Conservation (phyloP, 2,888 invertebrate species). For the Eueremaeus valkanovi region DNA sequence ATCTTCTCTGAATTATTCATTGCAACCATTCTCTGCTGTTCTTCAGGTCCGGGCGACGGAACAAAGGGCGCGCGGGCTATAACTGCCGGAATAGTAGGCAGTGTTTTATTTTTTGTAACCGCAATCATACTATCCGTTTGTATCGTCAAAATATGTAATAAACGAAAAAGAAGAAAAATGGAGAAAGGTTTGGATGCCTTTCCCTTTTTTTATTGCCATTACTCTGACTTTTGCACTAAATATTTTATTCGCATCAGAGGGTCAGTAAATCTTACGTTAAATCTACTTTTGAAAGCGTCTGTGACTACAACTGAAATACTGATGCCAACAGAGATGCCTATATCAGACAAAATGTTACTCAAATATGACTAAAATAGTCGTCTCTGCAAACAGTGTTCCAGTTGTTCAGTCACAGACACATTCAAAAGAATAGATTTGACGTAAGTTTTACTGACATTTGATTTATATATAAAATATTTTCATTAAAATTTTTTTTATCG, state of each 20-base stretch:
- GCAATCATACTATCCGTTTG: slow-evolving; percentile 95
- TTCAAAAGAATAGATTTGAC: no score
- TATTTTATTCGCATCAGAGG: background rate
- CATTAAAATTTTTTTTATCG: no score
- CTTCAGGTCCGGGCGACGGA: slow-evolving; percentile 32
- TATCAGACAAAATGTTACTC: no score
- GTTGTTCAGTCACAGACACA: slow-evolving; percentile 1
- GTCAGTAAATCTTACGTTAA: slow-evolving; percentile 11
- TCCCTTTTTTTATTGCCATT: slow-evolving; percentile 31
- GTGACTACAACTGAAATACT: no score
- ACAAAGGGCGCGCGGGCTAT: slow-evolving; percentile 56
- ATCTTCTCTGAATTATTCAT: background rate
- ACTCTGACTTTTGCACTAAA: background rate
- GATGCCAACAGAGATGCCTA: no score
- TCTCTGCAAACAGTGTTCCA: no score
- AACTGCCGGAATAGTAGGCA: slow-evolving; percentile 93
- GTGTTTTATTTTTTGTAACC: slow-evolving; percentile 93
- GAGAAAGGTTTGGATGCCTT: slow-evolving; percentile 72
- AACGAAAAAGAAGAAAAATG: slow-evolving; percentile 91
- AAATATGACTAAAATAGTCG: background rate
- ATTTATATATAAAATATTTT: no score
- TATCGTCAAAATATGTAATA: slow-evolving; percentile 96
- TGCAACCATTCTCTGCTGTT: background rate
- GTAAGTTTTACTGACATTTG: no score
- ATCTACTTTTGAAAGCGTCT: no score